phyloP scores from a whole-genome alignment of 2,888 invertebrate species.

The Pharmacophagus antenor region DNA sequence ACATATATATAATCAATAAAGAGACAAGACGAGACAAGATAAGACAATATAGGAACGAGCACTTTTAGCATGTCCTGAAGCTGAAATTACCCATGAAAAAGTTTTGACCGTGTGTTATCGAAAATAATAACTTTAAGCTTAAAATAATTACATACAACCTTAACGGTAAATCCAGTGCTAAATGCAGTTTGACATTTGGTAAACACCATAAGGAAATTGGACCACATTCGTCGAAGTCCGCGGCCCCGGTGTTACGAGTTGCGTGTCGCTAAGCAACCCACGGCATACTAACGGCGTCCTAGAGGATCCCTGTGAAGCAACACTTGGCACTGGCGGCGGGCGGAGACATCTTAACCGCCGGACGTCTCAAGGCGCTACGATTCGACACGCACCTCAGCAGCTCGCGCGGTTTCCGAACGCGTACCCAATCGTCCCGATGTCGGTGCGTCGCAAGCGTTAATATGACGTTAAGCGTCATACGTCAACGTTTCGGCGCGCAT shows the following conservation, averaged over 20 bases:
- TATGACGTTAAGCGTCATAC: neutral
- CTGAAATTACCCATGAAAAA: too few relatives aligned
- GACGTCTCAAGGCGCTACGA: slow-evolving; percentile 33
- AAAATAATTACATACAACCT: too few relatives aligned
- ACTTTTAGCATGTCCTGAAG: too few relatives aligned
- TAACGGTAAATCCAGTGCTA: too few relatives aligned
- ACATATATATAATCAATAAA: too few relatives aligned
- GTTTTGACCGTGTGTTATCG: too few relatives aligned
- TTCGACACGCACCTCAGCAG: slow-evolving; percentile 30
- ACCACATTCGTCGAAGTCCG: neutral
- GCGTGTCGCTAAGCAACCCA: neutral
- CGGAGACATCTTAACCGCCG: slow-evolving; percentile 29
- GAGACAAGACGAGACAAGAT: too few relatives aligned
- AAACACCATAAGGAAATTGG: too few relatives aligned
- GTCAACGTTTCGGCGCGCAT: neutral
- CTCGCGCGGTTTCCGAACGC: neutral
- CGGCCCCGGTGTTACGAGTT: slow-evolving; percentile 14
- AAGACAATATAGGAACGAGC: too few relatives aligned
- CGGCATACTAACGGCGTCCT: slow-evolving; percentile 62
- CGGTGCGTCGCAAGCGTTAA: slow-evolving; percentile 1
- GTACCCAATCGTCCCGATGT: neutral
- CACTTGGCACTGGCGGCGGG: slow-evolving; percentile 46
- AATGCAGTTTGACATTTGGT: too few relatives aligned
- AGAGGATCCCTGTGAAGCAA: slow-evolving; percentile 47
- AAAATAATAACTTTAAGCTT: too few relatives aligned